Conservation (phyloP, 2,797 vertebrate species). For the Rhinichthys osculus region DNA sequence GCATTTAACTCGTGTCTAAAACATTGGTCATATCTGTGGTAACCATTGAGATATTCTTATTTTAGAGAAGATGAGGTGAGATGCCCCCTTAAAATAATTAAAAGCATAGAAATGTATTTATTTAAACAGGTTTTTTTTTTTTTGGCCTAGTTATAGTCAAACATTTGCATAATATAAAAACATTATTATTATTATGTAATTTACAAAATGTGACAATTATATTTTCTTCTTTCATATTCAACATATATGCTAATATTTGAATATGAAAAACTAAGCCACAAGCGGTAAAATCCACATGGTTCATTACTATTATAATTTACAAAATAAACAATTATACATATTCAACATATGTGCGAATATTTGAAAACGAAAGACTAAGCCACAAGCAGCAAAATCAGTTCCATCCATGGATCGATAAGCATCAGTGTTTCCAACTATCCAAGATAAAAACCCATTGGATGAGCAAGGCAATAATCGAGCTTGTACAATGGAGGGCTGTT, state of each 20-base stretch:
- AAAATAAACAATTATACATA: too few species aligned
- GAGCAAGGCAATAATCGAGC: constrained; percentile 22
- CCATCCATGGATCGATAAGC: background rate
- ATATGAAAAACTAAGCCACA: background rate
- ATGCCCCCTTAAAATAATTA: background rate
- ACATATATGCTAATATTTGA: background rate
- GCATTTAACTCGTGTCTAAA: background rate
- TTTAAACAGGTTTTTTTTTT: background rate
- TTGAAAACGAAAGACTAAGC: background rate
- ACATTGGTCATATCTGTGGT: background rate
- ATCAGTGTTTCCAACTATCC: background rate
- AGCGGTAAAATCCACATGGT: background rate
- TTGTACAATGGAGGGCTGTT: constrained; percentile 56
- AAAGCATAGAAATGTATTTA: background rate
- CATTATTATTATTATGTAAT: background rate
- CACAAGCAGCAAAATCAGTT: background rate
- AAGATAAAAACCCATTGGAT: background rate
- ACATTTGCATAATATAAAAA: background rate
- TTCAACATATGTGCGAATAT: background rate
- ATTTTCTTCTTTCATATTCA: background rate
- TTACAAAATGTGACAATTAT: background rate
- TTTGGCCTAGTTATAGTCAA: background rate
- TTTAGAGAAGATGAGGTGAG: background rate
- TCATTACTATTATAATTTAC: background rate
- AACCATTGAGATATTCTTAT: background rate